Base-by-base conservation (phyloP, 2,888 invertebrate genomes). In the Liodrosophila aerea region DNA sequence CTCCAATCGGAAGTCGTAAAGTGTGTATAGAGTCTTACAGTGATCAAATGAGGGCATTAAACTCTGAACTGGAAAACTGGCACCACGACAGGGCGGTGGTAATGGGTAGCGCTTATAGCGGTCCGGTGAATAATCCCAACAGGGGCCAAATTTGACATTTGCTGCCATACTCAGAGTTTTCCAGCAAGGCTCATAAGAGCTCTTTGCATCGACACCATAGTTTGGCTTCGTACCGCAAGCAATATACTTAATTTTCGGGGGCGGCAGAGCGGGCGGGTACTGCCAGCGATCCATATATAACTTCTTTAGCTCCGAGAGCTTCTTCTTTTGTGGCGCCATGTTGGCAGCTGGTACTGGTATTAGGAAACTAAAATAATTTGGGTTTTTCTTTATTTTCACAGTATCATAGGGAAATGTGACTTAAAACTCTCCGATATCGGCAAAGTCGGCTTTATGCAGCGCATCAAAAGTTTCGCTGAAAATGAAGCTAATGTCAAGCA, bases 401-500 rank as follows among this genome's bases (percentile, higher is more conserved):
- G 89, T 64, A 87, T 92, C 22, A 69, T 92, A 5, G 57, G 76
- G 4, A 81, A 89, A 67, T 90, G 89, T 64, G 76, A 87, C 4
- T 81, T 91, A 31, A 74, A 88, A 43, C 54, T 90, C 12, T 75
- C 82, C 1, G 83, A 91, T 33, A 87, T 92, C 39, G 92, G 92
- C 7, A 88, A 87, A 8, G 34, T 77, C 1, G 54, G 65, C 4
- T 92, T 92, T 62, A 91, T 91, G 46, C 49, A 76, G 0, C 76
- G 70, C 39, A 88, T 92, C 27, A 87, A 87, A 31, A 66, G 78
- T 22, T 87, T 73, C 50, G 51, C 60, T 5, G 22, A 54, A 1
- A 47, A 66, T 1, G 40, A 73, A 7, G 46, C 43, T 5, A 73
- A 86, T 8, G 56, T 91, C 0, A 86, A 89, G 4, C 69, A 81